Base-by-base conservation (phyloP, 2,888 invertebrate species). In the Rhodophaea formosa region DNA sequence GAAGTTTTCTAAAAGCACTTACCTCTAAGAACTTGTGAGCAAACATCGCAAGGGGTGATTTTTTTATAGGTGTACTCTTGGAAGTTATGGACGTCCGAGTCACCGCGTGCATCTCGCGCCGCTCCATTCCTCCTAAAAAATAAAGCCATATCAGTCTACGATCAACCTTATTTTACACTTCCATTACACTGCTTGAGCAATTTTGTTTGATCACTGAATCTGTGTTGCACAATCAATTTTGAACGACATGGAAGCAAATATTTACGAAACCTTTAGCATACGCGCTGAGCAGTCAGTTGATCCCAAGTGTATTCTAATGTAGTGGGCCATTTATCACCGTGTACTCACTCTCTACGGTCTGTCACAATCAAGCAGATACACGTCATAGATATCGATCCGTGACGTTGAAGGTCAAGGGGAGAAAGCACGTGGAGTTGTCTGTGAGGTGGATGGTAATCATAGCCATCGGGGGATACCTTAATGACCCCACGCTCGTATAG, bases 41-140 rank as follows among this genome's bases (percentile, higher is more conserved):
- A 98, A 68, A 97, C 95, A 86, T 98, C 98, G 86, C 98, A 98
- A 30, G 97, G 97, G 49, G 97, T 97, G 73, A 98, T 97, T 92
- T 97, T 98, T 91, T 97, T 97, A 88, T 97, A 98, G 35, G 97
- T 98, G 87, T 98, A 97, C 86, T 98, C 97, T 87, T 97, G 96
- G 92, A 97, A 96, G 81, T 96, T 95, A 87, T 98, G 98, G 64
- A 94, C 95, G 58, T 95, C 95, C 15, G 93, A 92, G 71, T 95
- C 95, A 23, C 91, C 92, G 57, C 91, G 92, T 58, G 92, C 91
- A 63, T 94, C 94, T 65, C 93, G 91, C 30, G 94, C 92, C 56
- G 93, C 93, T 65, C 95, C 96, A 85, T 95, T 96, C 88, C 95
- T 95, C 93, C 96, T 95, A 87, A 39, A 56, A 56, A 15, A 47